Evolutionary conservation across 2,888 invertebrate species (phyloP), one percentile per base, ranked within the genome.

Genomic region (Drosophila barbarae): DNA sequence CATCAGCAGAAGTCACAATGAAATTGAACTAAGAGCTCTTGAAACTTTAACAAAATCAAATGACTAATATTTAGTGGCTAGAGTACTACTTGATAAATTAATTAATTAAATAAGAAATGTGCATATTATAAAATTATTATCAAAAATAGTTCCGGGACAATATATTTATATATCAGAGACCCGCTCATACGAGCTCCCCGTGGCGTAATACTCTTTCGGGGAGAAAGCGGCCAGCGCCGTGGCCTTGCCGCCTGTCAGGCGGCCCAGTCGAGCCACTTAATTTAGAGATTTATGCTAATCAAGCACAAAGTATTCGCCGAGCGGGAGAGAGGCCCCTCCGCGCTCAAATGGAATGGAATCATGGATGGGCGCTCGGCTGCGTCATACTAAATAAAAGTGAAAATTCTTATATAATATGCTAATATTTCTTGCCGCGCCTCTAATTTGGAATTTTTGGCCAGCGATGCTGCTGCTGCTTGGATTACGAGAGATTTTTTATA

Each of bases 231-330:
- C 44, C 41, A 35, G 12, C 18, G 32, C 30, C 36, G 50, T 39
- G 70, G 68, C 68, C 70, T 69, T 69, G 68, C 70, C 70, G 61
- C 69, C 67, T 53, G 60, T 38, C 69, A 51, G 66, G 56, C 66
- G 56, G 49, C 38, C 18, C 30, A 23, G 6, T 26, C 26, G 39
- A 52, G 72, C 53, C 70, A 66, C 70, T 72, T 70, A 70, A 71
- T 70, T 71, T 72, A 70, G 70, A 72, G 72, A 70, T 70, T 70
- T 70, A 70, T 70, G 70, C 72, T 71, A 70, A 70, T 70, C 70
- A 70, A 71, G 70, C 67, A 50, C 71, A 70, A 70, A 71, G 70
- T 68, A 68, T 68, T 68, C 50, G 68, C 61, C 67, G 47, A 35
- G 54, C 46, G 63, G 32, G 32, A 34, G 32, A 13, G 32, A 35